Conservation (phyloP, 1,140 invertebrate species). For the Spodoptera litura region DNA sequence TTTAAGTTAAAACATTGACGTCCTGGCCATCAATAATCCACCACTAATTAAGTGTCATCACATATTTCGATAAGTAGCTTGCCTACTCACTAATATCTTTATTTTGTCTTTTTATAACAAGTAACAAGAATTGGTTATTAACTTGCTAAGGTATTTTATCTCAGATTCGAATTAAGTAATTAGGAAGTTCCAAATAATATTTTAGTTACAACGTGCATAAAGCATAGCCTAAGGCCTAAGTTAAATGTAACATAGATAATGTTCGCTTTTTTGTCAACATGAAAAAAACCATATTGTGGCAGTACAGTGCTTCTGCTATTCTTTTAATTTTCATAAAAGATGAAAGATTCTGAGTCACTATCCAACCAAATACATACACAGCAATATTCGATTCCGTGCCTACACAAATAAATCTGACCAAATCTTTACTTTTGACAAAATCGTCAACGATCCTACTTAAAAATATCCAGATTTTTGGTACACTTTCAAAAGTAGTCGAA, state of each 20-base stretch:
- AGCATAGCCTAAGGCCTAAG: background rate
- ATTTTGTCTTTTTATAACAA: background rate
- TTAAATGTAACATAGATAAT: background rate
- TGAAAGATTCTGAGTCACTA: too few relatives aligned
- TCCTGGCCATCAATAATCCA: too few relatives aligned
- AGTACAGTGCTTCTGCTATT: too few relatives aligned
- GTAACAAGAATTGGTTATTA: background rate
- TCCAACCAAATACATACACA: background rate
- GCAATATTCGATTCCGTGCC: too few relatives aligned
- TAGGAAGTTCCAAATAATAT: background rate
- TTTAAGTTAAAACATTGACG: too few relatives aligned
- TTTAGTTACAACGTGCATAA: background rate
- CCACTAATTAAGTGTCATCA: too few relatives aligned
- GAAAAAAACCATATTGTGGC: background rate
- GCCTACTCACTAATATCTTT: background rate
- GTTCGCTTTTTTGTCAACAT: background rate
- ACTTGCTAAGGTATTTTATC: background rate
- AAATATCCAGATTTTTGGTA: conserved; percentile 21
- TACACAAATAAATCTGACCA: background rate
- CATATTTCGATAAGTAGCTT: too few relatives aligned
- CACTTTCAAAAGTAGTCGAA: conserved; percentile 37
- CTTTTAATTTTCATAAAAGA: too few relatives aligned
- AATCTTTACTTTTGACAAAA: conserved; percentile 11
- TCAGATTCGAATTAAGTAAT: background rate
- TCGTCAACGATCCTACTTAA: background rate